Base-by-base conservation (phyloP, 2,113 vertebrate genomes). In the Prunella himalayana region DNA sequence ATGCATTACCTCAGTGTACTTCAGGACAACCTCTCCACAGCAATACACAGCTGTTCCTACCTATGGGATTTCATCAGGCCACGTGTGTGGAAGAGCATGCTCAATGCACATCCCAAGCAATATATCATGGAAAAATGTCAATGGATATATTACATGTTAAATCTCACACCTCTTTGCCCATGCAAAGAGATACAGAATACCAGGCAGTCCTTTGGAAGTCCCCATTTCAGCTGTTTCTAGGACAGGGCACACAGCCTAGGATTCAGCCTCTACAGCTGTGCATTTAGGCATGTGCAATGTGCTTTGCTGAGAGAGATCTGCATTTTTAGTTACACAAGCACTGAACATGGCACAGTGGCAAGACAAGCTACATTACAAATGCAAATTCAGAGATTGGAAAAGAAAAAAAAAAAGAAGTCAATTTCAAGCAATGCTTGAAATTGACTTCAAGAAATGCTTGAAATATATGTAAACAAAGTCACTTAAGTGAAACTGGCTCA, bases 301-400 rank as follows among this genome's bases (percentile, higher is more conserved):
- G 81, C 80, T 73, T 94, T 88, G 77, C 70, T 86, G 80, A 82
- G 61, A 64, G 92, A 95, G 85, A 60, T 60, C 80, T 66, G 77
- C 82, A 90, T 92, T 94, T 96, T 78, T 77, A 88, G 80, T 81
- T 72, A 84, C 49, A 68, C 57, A 64, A 59, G 80, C 45, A 24
- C 14, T 27, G 69, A 81, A 47, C 23, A 22, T 30, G 37, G 56
- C 6, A 30, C 28, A 89, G 64, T 44, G 69, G 66, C 59, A 79
- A 91, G 77, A 65, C 61, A 92, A 61, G 86, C 33, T 37, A 68
- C 54, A 61, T 92, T 15, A 63, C 56, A 90, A 90, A 86, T 50
- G 7, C 14, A 93, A 95, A 75, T 75, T 94, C 57, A 64, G 41
- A 71, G 56, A 60, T 0, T 70, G 33, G 8, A 21, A 41, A 49